These are phyloP conservation scores for Platorchestia sp. DNA, from an alignment of 1,140 invertebrate species.

Conservation along the genomic window DNA sequence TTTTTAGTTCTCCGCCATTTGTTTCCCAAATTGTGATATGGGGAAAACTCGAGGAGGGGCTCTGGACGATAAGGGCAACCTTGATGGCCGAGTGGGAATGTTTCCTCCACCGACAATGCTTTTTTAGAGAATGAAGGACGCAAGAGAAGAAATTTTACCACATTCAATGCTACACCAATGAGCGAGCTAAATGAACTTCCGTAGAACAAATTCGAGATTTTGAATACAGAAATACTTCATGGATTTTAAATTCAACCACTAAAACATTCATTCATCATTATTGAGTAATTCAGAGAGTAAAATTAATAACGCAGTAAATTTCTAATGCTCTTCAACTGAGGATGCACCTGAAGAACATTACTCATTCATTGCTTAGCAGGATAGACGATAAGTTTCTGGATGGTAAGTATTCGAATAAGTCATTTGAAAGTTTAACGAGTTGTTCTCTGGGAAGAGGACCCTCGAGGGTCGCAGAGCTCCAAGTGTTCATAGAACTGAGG, in stretches of 20 bases:
- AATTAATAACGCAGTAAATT: neutral
- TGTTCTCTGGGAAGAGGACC: neutral
- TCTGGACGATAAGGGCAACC: slow-evolving; percentile 18
- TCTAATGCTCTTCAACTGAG: neutral
- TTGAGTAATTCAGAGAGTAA: neutral
- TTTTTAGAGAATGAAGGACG: neutral
- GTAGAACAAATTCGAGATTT: neutral
- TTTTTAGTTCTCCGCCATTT: slow-evolving; percentile 36
- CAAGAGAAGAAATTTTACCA: neutral
- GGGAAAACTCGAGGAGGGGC: neutral
- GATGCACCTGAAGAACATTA: neutral
- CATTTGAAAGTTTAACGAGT: slow-evolving; percentile 53
- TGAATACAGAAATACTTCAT: neutral
- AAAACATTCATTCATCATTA: neutral
- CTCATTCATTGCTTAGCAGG: neutral
- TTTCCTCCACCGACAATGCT: neutral
- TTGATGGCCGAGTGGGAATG: neutral
- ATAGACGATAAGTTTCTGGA: neutral
- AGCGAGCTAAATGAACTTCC: neutral
- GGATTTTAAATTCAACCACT: neutral
- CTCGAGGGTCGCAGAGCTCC: neutral
- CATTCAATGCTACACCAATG: neutral
- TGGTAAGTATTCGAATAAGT: slow-evolving; percentile 34
- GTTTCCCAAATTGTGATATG: slow-evolving; percentile 31
- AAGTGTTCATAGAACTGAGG: slow-evolving; percentile 47